These are phyloP conservation scores for Panthera tigris DNA, from an alignment of 2,113 vertebrate genomes.

Conservation along the genomic window DNA sequence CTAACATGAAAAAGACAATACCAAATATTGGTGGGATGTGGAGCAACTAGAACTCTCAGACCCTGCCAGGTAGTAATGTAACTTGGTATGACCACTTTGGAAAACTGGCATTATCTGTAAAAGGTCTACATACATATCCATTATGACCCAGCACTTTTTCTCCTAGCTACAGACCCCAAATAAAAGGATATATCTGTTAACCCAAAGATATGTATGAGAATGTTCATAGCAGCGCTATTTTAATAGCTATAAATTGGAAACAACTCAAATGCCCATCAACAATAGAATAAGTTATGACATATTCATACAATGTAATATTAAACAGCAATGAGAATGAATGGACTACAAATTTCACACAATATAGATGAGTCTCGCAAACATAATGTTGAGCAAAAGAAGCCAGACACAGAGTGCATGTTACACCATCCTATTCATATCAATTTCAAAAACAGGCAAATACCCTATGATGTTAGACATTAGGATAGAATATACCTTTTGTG, in stretches of 20 bases:
- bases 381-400: not conserved
- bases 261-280: not conserved
- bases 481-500: not conserved
- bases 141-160: not conserved
- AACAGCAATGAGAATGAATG: not conserved
- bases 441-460: not conserved
- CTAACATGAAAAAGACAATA: not conserved
- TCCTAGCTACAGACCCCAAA: not conserved
- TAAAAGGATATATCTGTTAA: constrained; percentile 3
- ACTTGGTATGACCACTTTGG: not conserved
- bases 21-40: not conserved
- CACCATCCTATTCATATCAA: not conserved
- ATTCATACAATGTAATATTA: not conserved
- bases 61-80: not conserved
- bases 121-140: not conserved
- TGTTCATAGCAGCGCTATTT: not conserved
- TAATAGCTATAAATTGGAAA: not conserved
- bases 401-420: not conserved
- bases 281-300: not conserved
- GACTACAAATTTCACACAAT: not conserved
- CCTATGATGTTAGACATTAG: not conserved
- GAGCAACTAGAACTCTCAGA: not conserved
- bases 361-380: not conserved
- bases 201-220: not conserved
- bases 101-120: not conserved